Base-by-base conservation (phyloP, 2,888 invertebrate genomes). In the Sinotaia quadrata region DNA sequence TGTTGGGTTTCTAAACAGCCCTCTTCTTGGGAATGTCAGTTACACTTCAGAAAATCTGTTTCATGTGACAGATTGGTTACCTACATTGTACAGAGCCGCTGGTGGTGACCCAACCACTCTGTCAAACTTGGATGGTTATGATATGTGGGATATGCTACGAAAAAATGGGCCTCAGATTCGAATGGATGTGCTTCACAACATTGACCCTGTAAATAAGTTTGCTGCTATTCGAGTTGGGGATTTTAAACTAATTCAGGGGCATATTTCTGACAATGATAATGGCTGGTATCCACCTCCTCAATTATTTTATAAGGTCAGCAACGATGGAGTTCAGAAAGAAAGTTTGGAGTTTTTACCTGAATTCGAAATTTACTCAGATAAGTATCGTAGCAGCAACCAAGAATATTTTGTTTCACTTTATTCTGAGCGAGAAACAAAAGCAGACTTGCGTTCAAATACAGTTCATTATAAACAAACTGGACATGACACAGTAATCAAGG, bases 21-120 rank as follows among this genome's bases (percentile, higher is more conserved):
- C 94, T 0, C 72, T 88, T 15, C 89, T 91, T 15, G 83, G 94
- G 49, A 88, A 90, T 2, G 90, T 90, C 63, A 88, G 89, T 1
- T 90, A 94, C 34, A 91, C 94, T 0, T 92, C 93, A 0, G 89
- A 91, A 0, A 93, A 95, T 83, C 89, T 92, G 63, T 90, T 96
- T 87, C 95, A 96, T 84, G 91, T 96, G 36, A 91, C 91, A 1
- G 97, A 97, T 87, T 96, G 96, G 96, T 86, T 97, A 60, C 97
- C 97, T 0, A 97, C 97, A 0, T 86, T 97, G 0, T 88, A 93
- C 72, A 87, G 90, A 44, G 94, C 93, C 0, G 94, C 94, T 0
- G 93, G 93, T 52, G 84, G 82, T 3, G 74, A 84, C 68, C 65
- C 77, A 3, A 62, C 73, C 41, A 51, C 47, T 33, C 74, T 83